Percentiles rank a stretch among this genome's conserved stretches.
phyloP scores from a whole-genome alignment of 2,888 invertebrate genomes.

The Xestia ashworthii region DNA sequence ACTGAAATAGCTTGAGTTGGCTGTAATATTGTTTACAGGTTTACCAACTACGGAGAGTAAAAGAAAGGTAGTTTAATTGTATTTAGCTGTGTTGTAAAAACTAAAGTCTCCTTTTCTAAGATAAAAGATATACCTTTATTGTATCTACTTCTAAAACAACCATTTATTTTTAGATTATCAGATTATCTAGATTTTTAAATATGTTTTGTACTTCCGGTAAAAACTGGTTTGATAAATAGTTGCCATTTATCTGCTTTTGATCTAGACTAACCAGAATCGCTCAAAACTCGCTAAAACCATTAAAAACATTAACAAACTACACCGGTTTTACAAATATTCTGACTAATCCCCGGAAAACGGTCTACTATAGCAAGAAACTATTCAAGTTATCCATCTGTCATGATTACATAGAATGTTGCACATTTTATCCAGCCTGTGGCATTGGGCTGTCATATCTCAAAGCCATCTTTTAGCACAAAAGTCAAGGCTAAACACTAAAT shows the following conservation, averaged over 20 bases:
- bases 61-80: not conserved
- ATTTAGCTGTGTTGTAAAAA: not conserved
- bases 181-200: not conserved
- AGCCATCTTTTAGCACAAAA: conserved; percentile 60
- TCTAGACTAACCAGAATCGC: not conserved
- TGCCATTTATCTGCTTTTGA: not conserved
- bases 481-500: conserved; percentile 57
- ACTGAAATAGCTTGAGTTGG: not conserved
- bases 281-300: not conserved
- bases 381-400: conserved; percentile 6
- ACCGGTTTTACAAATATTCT: not conserved
- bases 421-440: conserved; percentile 26
- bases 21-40: not conserved
- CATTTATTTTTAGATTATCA: not conserved
- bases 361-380: not conserved
- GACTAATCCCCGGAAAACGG: conserved; percentile 2
- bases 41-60: not conserved
- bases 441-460: conserved; percentile 60
- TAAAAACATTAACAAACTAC: not conserved
- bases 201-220: not conserved
- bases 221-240: not conserved
- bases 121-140: not conserved
- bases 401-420: conserved; percentile 26
- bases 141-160: not conserved
- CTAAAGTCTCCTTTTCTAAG: not conserved